A percentile compares a stretch with the other conserved stretches of the same genome.
Evolutionary conservation across 2,888 invertebrate species (phyloP).

Genomic region (Coenonympha arcania): DNA sequence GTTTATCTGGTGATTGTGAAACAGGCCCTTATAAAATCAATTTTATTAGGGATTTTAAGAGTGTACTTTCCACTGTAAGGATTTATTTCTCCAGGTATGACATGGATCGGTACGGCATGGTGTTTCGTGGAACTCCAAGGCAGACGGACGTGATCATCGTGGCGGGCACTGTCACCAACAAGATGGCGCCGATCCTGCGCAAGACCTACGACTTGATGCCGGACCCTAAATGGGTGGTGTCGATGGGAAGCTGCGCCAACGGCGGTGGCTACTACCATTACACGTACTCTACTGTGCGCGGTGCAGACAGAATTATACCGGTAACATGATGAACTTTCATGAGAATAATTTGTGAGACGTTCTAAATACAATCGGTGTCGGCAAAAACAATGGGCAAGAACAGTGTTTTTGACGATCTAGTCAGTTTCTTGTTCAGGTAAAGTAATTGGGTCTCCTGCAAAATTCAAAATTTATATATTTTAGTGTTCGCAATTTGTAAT

Average conservation of each 20-base stretch:
- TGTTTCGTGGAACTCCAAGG: constrained; percentile 96
- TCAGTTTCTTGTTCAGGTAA: too few species aligned
- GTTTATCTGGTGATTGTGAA: too few species aligned
- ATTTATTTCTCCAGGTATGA: constrained; percentile 78
- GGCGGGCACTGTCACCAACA: constrained; percentile 98
- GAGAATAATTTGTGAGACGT: background rate
- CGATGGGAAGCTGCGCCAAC: constrained; percentile 99
- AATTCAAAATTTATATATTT: too few species aligned
- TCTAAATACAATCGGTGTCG: background rate
- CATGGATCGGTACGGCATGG: constrained; percentile 97
- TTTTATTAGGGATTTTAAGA: too few species aligned
- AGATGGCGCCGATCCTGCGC: constrained; percentile 98
- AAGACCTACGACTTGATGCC: constrained; percentile 98
- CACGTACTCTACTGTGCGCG: constrained; percentile 93
- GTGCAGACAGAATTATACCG: constrained; percentile 59
- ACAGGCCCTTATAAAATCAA: too few species aligned
- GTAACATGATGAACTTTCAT: constrained; percentile 30
- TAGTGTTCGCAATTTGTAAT: too few species aligned
- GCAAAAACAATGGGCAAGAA: background rate
- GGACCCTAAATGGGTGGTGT: constrained; percentile 97
- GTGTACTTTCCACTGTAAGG: too few species aligned
- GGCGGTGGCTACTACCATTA: constrained; percentile 99
- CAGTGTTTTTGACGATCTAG: background rate
- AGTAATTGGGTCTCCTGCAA: too few species aligned
- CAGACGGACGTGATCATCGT: constrained; percentile 98